phyloP scores from a whole-genome alignment of 2,888 invertebrate genomes.

The Escarpia spicata region DNA sequence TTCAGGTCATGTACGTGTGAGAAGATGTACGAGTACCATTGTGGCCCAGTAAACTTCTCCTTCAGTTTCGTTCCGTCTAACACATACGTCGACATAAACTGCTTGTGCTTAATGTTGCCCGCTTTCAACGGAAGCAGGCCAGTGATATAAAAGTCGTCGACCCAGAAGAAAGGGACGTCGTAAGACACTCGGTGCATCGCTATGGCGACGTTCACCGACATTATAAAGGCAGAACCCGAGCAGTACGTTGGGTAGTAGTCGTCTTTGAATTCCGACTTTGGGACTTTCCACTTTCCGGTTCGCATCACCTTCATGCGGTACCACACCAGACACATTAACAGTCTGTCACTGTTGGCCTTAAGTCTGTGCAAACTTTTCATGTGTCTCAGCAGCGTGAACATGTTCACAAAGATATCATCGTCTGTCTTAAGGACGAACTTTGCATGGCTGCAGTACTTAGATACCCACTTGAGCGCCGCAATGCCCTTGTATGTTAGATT shows the following conservation, averaged over 20 bases:
- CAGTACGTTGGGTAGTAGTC: slow-evolving; percentile 67
- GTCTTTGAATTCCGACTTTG: slow-evolving; percentile 61
- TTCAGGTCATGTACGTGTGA: slow-evolving; percentile 59
- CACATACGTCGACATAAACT: slow-evolving; percentile 59
- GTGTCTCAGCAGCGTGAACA: slow-evolving; percentile 64
- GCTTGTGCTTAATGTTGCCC: slow-evolving; percentile 51
- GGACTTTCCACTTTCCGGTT: slow-evolving; percentile 66
- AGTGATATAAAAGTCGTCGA: slow-evolving; percentile 88
- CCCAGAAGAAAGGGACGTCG: slow-evolving; percentile 75
- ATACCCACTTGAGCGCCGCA: slow-evolving; percentile 65
- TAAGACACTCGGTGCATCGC: slow-evolving; percentile 73
- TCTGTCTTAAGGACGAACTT: slow-evolving; percentile 66
- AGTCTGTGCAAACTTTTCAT: slow-evolving; percentile 37
- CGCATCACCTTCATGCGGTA: slow-evolving; percentile 64
- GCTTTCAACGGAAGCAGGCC: slow-evolving; percentile 72
- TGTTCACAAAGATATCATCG: slow-evolving; percentile 67
- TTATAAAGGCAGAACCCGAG: slow-evolving; percentile 67
- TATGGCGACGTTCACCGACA: slow-evolving; percentile 74
- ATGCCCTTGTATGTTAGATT: slow-evolving; percentile 67
- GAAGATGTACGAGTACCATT: slow-evolving; percentile 53
- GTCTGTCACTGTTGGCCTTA: slow-evolving; percentile 20
- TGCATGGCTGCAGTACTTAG: slow-evolving; percentile 59
- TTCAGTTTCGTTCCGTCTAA: slow-evolving; percentile 54
- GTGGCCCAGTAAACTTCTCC: slow-evolving; percentile 55
- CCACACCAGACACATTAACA: slow-evolving; percentile 65